These are phyloP conservation scores for Hydrochoerus hydrochaeris DNA, from an alignment of 2,113 vertebrate species.

Conservation along the genomic window DNA sequence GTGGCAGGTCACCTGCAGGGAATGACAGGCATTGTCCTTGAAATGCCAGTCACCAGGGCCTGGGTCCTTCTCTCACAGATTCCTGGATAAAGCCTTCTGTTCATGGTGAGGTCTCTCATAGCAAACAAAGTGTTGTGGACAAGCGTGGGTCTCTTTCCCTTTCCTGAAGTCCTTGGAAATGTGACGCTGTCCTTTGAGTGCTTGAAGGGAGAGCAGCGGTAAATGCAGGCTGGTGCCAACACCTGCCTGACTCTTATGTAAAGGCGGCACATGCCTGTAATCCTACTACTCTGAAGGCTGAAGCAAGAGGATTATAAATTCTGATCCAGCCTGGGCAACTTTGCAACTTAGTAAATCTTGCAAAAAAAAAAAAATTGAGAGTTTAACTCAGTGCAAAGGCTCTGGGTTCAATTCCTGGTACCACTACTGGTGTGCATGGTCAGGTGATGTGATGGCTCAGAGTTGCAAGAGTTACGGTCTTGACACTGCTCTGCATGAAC, in stretches of 20 bases:
- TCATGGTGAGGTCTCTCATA: background rate
- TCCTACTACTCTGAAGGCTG: background rate
- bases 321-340: background rate
- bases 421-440: background rate
- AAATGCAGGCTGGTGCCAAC: background rate
- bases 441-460: slow-evolving; percentile 59
- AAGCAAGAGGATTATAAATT: background rate
- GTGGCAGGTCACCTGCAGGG: background rate
- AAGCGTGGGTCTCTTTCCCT: background rate
- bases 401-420: background rate
- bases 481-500: slow-evolving; percentile 65
- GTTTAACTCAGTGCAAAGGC: background rate
- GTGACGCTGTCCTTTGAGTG: rapidly evolving
- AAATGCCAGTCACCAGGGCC: background rate
- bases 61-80: background rate
- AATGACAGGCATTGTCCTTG: background rate
- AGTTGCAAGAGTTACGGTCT: slow-evolving; percentile 68
- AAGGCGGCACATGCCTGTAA: background rate
- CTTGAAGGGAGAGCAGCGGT: background rate
- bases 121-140: too few species aligned
- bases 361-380: background rate
- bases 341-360: background rate
- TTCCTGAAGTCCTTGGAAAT: background rate
- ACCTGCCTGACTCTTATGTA: background rate
- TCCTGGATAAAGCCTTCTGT: background rate